Base-by-base conservation (phyloP, 2,888 invertebrate species). In the Eupithecia inturbata region DNA sequence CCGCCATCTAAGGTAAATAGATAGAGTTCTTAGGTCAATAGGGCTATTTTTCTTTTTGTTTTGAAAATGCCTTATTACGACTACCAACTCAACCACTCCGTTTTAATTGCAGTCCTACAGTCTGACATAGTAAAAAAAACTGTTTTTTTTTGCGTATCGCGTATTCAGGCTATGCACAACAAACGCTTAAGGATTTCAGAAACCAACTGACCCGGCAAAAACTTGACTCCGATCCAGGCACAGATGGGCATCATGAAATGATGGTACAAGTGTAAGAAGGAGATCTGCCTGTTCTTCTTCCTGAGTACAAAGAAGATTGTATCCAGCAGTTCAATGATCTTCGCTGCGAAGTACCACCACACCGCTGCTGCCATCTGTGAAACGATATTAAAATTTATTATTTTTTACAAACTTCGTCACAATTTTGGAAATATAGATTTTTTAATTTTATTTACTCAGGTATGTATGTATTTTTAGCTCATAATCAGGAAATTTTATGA, bases 251-350 rank as follows among this genome's bases (percentile, higher is more conserved):
- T 97, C 87, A 97, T 95, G 3, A 96, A 95, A 87, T 98, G 98
- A 89, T 98, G 98, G 85, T 98, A 98, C 19, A 98, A 96, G 85
- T 98, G 98, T 26, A 99, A 95, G 86, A 97, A 97, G 0, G 98
- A 96, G 33, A 98, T 97, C 91, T 98, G 98, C 72, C 96, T 96
- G 83, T 97, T 96, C 90, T 98, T 98, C 91, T 98, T 98, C 68
- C 98, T 95, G 82, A 98, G 89, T 10, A 98, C 97, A 87, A 98
- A 98, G 93, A 99, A 98, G 31, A 98, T 95, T 0, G 97, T 97
- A 85, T 97, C 97, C 75, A 97, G 85, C 0, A 97, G 95, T 85
- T 97, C 97, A 1, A 97, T 95, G 68, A 97, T 93, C 91, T 97
- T 97, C 26, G 97, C 97, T 79, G 97, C 95, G 86, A 97, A 97